These are phyloP conservation scores for Bombyx mandarina DNA, from an alignment of 1,140 invertebrate genomes.

Conservation along the genomic window DNA sequence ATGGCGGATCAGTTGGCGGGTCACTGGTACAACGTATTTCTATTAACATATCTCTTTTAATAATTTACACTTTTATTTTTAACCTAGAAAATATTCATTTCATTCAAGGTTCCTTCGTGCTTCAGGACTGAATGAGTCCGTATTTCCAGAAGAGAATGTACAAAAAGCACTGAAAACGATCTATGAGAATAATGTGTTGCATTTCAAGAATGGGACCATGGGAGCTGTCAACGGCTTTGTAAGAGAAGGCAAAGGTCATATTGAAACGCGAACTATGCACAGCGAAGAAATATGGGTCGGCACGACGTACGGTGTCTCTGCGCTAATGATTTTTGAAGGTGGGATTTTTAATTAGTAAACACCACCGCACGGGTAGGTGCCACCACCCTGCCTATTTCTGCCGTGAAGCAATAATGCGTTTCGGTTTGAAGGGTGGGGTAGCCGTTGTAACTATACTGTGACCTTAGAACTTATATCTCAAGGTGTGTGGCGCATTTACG, in stretches of 20 bases:
- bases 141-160: conserved; percentile 83
- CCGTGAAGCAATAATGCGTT: too few relatives aligned
- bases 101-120: conserved; percentile 46
- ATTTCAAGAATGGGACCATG: conserved; percentile 83
- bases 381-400: too few relatives aligned
- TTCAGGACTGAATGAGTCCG: conserved; percentile 59
- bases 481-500: too few relatives aligned
- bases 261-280: conserved; percentile 84
- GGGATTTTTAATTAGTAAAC: conserved; percentile 9
- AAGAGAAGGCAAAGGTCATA: conserved; percentile 73
- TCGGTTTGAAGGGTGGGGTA: too few relatives aligned
- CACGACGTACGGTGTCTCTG: conserved; percentile 86
- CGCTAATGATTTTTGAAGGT: conserved; percentile 90
- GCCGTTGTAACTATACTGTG: too few relatives aligned
- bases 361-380: too few relatives aligned
- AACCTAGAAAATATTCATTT: too few relatives aligned
- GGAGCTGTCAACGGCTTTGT: conserved; percentile 94
- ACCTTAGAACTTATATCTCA: too few relatives aligned
- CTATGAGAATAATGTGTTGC: conserved; percentile 87
- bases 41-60: too few relatives aligned
- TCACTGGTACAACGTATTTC: conserved; percentile 80
- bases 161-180: conserved; percentile 79
- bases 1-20: conserved; percentile 96
- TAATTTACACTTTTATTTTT: too few relatives aligned
- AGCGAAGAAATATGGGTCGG: conserved; percentile 95